A percentile compares a stretch with the other conserved stretches of the same genome.
These are phyloP conservation scores for Clanis bilineata DNA, from an alignment of 2,888 invertebrate genomes.

Conservation along the genomic window DNA sequence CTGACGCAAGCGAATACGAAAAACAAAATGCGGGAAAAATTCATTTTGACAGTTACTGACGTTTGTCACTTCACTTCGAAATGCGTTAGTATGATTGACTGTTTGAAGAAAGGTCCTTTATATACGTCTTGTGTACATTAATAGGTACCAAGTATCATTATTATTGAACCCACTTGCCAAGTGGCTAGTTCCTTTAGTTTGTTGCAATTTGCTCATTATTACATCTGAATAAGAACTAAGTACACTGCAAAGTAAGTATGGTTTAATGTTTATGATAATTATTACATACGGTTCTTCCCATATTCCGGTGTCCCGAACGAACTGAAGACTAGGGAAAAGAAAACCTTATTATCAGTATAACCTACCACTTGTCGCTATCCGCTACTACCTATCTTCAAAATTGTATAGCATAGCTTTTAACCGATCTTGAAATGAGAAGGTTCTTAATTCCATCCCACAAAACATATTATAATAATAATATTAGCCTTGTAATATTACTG, in stretches of 20 bases:
- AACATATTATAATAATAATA: too few species aligned
- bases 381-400: too few species aligned
- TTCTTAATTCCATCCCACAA: too few species aligned
- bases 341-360: neutral
- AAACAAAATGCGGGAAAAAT: slow-evolving; percentile 26
- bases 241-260: neutral
- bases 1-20: slow-evolving; percentile 24
- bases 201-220: neutral
- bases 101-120: neutral
- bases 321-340: neutral
- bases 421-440: too few species aligned
- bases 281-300: neutral
- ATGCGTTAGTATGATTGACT: neutral
- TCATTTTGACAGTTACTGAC: slow-evolving; percentile 20
- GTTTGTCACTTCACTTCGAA: neutral
- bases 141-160: neutral
- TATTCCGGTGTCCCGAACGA: neutral
- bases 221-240: neutral
- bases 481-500: too few species aligned
- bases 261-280: neutral
- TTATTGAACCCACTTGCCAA: neutral
- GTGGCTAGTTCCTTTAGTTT: too few species aligned
- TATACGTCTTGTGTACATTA: neutral
- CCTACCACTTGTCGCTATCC: too few species aligned
- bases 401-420: too few species aligned